Evolutionary conservation across 2,888 invertebrate species (phyloP).

Genomic region (Halictus quadricinctus): DNA sequence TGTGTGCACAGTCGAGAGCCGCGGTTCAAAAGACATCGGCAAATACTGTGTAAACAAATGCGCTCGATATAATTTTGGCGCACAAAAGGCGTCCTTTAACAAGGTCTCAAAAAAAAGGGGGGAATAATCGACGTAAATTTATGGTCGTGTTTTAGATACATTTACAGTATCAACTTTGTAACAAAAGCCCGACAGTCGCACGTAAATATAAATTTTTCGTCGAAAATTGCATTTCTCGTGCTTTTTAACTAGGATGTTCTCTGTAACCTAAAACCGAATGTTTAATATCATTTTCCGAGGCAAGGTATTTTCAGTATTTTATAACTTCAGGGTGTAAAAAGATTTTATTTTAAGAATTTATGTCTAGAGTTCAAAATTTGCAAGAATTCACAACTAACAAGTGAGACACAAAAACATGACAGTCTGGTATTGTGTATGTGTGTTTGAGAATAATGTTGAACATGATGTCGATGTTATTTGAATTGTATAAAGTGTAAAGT

Average conservation of each 20-base stretch:
- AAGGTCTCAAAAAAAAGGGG: constrained; percentile 21
- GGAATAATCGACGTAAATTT: constrained; percentile 3
- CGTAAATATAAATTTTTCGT: background rate
- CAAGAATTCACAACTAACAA: background rate
- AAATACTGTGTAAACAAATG: constrained; percentile 44
- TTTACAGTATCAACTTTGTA: background rate
- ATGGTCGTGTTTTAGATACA: background rate
- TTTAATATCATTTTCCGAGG: too few relatives aligned
- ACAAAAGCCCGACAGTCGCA: background rate
- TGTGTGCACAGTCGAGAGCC: constrained; percentile 8
- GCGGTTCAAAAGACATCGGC: constrained; percentile 28
- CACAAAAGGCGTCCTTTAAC: constrained; percentile 18
- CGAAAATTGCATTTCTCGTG: background rate
- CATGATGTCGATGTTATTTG: background rate
- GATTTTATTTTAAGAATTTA: background rate
- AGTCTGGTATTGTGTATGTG: too few relatives aligned
- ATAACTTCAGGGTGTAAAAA: too few relatives aligned
- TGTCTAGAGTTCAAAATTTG: too few relatives aligned
- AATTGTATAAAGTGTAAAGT: constrained; percentile 5
- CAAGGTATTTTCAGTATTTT: background rate
- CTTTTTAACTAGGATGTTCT: background rate
- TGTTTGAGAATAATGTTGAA: background rate
- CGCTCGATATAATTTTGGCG: constrained; percentile 16
- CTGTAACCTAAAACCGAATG: too few relatives aligned
- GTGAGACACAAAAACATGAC: background rate